Evolutionary conservation across 2,797 vertebrate species (phyloP).

Genomic region (Brotula barbata): DNA sequence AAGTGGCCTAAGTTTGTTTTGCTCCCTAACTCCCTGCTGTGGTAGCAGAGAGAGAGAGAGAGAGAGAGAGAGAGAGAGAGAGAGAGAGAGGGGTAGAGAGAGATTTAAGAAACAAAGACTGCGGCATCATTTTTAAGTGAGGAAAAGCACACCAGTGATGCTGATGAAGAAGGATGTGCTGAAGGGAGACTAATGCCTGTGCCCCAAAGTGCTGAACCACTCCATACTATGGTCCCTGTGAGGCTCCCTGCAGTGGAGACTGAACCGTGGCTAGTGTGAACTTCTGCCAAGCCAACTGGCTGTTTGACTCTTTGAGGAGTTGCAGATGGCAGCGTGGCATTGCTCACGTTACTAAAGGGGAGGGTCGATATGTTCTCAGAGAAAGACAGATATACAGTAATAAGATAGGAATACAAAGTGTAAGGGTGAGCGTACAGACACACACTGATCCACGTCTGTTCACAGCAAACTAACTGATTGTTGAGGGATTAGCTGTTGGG

Average conservation of each 20-base stretch:
- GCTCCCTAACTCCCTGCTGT: constrained; percentile 62
- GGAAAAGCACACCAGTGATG: constrained; percentile 36
- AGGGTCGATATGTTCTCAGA: neutral
- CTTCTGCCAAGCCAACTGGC: constrained; percentile 48
- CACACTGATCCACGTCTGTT: too few species aligned
- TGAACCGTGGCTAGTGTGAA: constrained; percentile 44
- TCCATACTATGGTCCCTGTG: constrained; percentile 39
- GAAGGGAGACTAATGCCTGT: constrained; percentile 52
- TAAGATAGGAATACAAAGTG: constrained; percentile 1
- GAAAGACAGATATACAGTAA: neutral
- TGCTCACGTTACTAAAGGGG: constrained; percentile 11
- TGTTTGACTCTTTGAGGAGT: constrained; percentile 46
- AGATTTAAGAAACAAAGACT: constrained; percentile 23
- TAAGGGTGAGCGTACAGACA: too few species aligned
- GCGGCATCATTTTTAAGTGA: constrained; percentile 37
- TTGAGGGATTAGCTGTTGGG: too few species aligned
- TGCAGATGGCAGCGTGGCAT: constrained; percentile 58
- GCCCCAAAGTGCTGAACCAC: constrained; percentile 45
- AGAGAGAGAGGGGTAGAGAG: constrained; percentile 33
- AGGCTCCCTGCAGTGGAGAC: constrained; percentile 26
- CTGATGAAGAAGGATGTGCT: constrained; percentile 62
- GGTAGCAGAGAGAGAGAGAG: too few species aligned
- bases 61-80: constrained; percentile 10
- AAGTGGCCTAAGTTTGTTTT: constrained; percentile 67
- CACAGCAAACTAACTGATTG: too few species aligned